Conservation (phyloP, 2,113 vertebrate genomes). For the Spermophilus dauricus region DNA sequence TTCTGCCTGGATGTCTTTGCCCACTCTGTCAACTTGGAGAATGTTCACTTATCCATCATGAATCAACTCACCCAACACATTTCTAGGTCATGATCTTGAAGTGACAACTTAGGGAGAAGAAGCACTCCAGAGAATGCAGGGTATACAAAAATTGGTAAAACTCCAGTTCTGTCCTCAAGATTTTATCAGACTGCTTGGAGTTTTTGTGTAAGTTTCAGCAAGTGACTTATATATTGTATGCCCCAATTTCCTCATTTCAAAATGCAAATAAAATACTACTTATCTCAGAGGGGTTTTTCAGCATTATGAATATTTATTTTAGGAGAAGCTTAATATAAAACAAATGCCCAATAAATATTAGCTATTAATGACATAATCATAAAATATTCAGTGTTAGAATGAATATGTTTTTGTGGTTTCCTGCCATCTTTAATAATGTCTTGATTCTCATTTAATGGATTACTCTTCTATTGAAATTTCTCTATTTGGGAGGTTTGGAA, state of each 20-base stretch:
- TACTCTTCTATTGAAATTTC: no score
- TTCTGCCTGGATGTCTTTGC: not conserved
- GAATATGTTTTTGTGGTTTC: no score
- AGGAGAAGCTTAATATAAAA: not conserved
- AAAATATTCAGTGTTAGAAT: no score
- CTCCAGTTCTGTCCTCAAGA: not conserved
- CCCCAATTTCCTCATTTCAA: not conserved
- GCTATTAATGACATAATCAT: no score
- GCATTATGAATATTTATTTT: not conserved
- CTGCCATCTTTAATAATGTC: no score
- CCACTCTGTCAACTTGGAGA: not conserved
- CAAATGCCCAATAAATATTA: not conserved
- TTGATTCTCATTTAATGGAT: no score
- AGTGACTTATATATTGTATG: not conserved
- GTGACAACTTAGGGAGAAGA: not conserved
- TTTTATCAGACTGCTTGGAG: not conserved
- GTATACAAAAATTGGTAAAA: not conserved
- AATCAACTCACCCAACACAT: not conserved
- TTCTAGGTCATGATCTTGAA: not conserved
- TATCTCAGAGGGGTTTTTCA: not conserved
- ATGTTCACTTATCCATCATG: not conserved
- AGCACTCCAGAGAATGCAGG: not conserved
- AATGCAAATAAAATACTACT: not conserved
- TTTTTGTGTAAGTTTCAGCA: not conserved
- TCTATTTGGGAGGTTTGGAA: no score